These are phyloP conservation scores for Eristalis intricaria DNA, from an alignment of 2,888 invertebrate species.

Conservation along the genomic window DNA sequence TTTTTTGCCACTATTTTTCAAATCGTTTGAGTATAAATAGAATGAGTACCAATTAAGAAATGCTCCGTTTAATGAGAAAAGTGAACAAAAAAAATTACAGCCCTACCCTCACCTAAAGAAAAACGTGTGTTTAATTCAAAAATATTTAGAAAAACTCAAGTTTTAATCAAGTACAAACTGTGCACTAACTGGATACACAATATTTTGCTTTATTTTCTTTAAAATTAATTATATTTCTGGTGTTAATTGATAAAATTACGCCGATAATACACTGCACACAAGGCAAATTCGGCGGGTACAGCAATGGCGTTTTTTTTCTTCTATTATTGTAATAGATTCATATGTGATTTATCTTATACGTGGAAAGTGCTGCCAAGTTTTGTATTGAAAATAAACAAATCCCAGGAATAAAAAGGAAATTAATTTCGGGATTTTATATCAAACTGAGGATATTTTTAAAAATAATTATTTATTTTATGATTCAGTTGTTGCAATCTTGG, in stretches of 20 bases:
- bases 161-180: not conserved
- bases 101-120: slow-evolving; percentile 22
- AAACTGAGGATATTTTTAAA: not conserved
- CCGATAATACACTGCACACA: slow-evolving; percentile 2
- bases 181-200: not conserved
- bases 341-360: not conserved
- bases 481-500: not conserved
- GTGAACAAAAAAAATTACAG: slow-evolving; percentile 18
- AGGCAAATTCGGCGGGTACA: slow-evolving; percentile 17
- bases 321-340: slow-evolving; percentile 29
- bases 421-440: too few species aligned
- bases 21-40: not conserved
- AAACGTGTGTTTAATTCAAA: not conserved
- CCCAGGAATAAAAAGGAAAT: not conserved
- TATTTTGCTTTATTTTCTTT: not conserved
- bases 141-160: not conserved
- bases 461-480: not conserved
- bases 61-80: not conserved
- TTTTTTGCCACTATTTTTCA: not conserved
- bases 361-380: slow-evolving; percentile 36
- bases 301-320: slow-evolving; percentile 18
- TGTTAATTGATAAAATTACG: not conserved
- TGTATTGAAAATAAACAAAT: not conserved
- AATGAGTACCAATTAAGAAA: too few species aligned
- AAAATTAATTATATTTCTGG: not conserved